Conservation (phyloP, 2,888 invertebrate genomes). For the Hypsopygia costalis region DNA sequence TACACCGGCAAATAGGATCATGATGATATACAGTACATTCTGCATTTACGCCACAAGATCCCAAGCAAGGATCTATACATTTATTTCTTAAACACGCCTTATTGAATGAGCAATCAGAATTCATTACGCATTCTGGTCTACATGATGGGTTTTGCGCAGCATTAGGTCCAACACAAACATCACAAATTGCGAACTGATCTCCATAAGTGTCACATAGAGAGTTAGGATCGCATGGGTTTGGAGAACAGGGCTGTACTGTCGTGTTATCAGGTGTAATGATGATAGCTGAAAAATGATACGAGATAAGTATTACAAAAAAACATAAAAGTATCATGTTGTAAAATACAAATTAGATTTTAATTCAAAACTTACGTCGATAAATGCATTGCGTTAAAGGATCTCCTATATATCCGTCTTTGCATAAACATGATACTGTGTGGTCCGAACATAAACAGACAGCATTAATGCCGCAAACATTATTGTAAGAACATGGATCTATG, state of each 20-base stretch:
- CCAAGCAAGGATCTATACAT: slow-evolving; percentile 89
- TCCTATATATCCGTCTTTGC: slow-evolving; percentile 88
- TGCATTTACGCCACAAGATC: slow-evolving; percentile 88
- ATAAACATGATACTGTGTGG: slow-evolving; percentile 91
- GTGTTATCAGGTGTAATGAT: slow-evolving; percentile 80
- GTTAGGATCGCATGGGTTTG: slow-evolving; percentile 87
- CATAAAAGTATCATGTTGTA: no score
- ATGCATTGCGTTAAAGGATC: slow-evolving; percentile 90
- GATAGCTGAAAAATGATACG: slow-evolving; percentile 60
- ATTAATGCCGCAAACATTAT: slow-evolving; percentile 88
- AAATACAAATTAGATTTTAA: slow-evolving; percentile 7
- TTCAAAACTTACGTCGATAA: slow-evolving; percentile 64
- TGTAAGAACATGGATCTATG: slow-evolving; percentile 85
- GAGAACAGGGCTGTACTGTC: slow-evolving; percentile 85
- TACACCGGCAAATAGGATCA: slow-evolving; percentile 86
- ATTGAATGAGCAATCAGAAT: slow-evolving; percentile 89
- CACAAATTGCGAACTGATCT: slow-evolving; percentile 88
- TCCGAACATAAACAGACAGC: slow-evolving; percentile 89
- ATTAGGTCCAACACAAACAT: slow-evolving; percentile 86
- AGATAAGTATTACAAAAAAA: slow-evolving; percentile 4
- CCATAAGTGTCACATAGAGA: slow-evolving; percentile 86
- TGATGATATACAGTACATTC: slow-evolving; percentile 86
- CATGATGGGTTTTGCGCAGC: slow-evolving; percentile 86
- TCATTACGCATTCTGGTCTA: slow-evolving; percentile 90
- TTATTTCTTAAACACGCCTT: slow-evolving; percentile 87